Base-by-base conservation (phyloP, 2,888 invertebrate genomes). In the Ormyrus thymus region DNA sequence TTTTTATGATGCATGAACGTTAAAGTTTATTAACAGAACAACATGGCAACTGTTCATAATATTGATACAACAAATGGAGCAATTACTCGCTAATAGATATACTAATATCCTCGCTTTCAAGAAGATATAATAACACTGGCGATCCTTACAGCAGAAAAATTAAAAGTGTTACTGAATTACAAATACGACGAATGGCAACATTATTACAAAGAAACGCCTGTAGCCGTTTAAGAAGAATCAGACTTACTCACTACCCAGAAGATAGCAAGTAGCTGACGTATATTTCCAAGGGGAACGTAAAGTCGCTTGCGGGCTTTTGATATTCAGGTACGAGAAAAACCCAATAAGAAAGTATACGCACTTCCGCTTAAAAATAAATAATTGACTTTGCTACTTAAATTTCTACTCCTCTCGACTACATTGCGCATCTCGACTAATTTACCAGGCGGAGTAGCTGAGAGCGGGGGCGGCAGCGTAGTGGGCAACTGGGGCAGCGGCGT, bases 401-500 rank as follows among this genome's bases (percentile, higher is more conserved):
- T 29, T 29, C 29, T 29, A 29, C 29, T 29, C 29, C 29, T 0
- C 29, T 29, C 29, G 29, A 29, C 29, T 29, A 29, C 29, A 29
- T 29, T 0, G 29, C 29, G 29, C 29, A 29, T 29, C 29, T 29
- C 29, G 29, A 29, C 29, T 29, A 13, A 45, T 64, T 70, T 70
- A 76, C 70, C 50, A 71, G 9, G 66, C 15, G 45, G 58, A 70
- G 51, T 75, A 64, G n/a, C 59, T 64, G n/a, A 50, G 82, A 1
- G 79, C 45, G 6, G 85, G 84, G 6, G 85, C 71, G 1, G 85
- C 74, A 8, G 85, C 82, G 70, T 86, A 84, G 53, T 84, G 78
- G 51, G 13, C 70, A 6, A 50, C 80, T 45, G 82, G 83, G 11
- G 83, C 83, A n/a, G 83, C 82, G 29, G 91, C 68, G 55, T 53